Evolutionary conservation across 1,140 invertebrate species (phyloP), one percentile per base, ranked within the genome.

Genomic region (Saccostrea echinata): DNA sequence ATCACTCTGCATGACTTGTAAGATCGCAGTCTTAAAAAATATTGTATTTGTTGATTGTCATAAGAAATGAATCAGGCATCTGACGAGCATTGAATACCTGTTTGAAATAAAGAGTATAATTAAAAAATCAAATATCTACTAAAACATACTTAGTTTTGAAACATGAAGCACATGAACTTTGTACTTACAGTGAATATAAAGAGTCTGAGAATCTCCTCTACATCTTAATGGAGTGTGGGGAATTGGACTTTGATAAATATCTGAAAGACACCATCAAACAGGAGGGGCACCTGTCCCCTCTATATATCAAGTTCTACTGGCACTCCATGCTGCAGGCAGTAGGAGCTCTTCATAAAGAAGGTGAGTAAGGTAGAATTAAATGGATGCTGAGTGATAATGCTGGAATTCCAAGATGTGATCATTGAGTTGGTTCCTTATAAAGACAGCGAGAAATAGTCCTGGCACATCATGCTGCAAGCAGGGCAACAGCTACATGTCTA

Each of bases 311-410:
- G 90, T 98, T 97, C 94, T 99, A 98, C 95, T 99, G 98, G 97
- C 96, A 97, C 91, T 97, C 98, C 95, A 99, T 99, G 98, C 95
- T 99, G 43, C 96, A 96, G 84, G 98, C 98, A 90, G 98, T 99
- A 0, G 96, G 97, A 92, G 97, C 98, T 91, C 98, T 99, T 92
- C 99, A 99, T 92, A 96, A 97, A 91, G 96, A 97, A 95, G 98
- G 98, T 90, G 51, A 57, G 57, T 24, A 24, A 24, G 33, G 51
- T 21, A 11, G 3, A 4, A 43, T 43, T 9, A 43, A 43, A 43
- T 43, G 43, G 43, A 43, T 43, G 43, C 43, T 43, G 43, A 9
- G 43, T 3, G 9, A 43, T 43, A 43, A 43, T 43, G 43, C 43
- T 43, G 43, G 35, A 43, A 43, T 0, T 43, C 4, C 1, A 43